These are phyloP conservation scores for Dicrostonyx torquatus DNA, from an alignment of 2,797 vertebrate genomes.

Conservation along the genomic window DNA sequence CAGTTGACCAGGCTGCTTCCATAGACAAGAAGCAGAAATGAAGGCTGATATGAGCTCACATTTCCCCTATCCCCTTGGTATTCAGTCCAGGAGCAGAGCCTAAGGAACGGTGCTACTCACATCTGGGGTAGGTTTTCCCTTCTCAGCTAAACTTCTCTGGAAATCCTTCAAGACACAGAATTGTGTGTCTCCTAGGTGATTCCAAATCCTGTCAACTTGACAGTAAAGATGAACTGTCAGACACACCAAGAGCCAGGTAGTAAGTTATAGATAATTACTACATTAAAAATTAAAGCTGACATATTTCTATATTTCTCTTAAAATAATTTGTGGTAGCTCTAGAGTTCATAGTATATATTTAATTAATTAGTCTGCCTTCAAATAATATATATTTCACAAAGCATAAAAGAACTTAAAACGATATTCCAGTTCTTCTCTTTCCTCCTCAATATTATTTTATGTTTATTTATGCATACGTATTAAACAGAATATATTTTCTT, in stretches of 20 bases:
- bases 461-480: not conserved
- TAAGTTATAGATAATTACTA: not conserved
- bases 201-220: not conserved
- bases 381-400: not conserved
- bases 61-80: not conserved
- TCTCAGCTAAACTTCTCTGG: not conserved
- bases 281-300: not conserved
- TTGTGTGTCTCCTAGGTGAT: not conserved
- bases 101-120: not conserved
- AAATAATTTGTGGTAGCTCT: not conserved
- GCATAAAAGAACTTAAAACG: not conserved
- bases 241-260: not conserved
- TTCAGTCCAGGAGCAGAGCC: not conserved
- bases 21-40: not conserved
- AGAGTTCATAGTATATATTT: constrained; percentile 4
- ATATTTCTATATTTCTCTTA: not conserved
- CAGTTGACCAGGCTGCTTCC: not conserved
- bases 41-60: not conserved
- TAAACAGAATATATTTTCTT: constrained; percentile 11
- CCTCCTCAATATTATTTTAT: not conserved
- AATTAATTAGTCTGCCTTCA: not conserved
- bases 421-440: not conserved
- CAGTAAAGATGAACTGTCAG: not conserved
- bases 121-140: not conserved
- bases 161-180: not conserved